A percentile compares a stretch with the other conserved stretches of the same genome.
Evolutionary conservation across 2,797 vertebrate species (phyloP).

Genomic region (Aulostomus chinensis): DNA sequence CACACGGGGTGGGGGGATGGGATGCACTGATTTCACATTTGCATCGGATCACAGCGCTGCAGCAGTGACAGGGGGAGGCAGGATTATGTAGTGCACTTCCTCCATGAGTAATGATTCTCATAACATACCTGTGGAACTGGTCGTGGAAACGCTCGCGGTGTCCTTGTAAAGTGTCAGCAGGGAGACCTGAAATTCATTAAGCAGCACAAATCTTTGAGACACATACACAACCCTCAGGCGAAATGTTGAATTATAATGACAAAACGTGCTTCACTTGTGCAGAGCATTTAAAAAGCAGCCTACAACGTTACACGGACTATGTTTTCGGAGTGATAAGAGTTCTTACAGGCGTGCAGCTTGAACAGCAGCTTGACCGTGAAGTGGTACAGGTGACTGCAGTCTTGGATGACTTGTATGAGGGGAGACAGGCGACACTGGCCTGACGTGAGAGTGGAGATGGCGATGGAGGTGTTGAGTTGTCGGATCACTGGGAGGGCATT

Average conservation of each 20-base stretch:
- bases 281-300: too few species aligned
- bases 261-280: too few species aligned
- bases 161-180: constrained; percentile 92
- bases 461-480: constrained; percentile 95
- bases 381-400: constrained; percentile 97
- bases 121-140: constrained; percentile 92
- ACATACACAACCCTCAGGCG: too few species aligned
- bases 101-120: not conserved
- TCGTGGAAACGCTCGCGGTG: constrained; percentile 95
- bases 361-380: constrained; percentile 96
- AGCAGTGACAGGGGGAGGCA: constrained; percentile 21
- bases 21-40: constrained; percentile 27
- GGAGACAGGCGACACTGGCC: constrained; percentile 96
- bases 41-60: constrained; percentile 25
- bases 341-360: constrained; percentile 96
- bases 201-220: too few species aligned
- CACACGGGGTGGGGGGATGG: constrained; percentile 1
- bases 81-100: constrained; percentile 32
- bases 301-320: too few species aligned
- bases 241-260: too few species aligned
- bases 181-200: constrained; percentile 90
- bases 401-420: constrained; percentile 96
- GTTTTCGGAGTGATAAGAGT: not conserved
- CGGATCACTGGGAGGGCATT: constrained; percentile 79
- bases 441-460: constrained; percentile 91